These are phyloP conservation scores for Caenorhabditis auriculariae DNA, from an alignment of 2,888 invertebrate genomes.

Conservation along the genomic window DNA sequence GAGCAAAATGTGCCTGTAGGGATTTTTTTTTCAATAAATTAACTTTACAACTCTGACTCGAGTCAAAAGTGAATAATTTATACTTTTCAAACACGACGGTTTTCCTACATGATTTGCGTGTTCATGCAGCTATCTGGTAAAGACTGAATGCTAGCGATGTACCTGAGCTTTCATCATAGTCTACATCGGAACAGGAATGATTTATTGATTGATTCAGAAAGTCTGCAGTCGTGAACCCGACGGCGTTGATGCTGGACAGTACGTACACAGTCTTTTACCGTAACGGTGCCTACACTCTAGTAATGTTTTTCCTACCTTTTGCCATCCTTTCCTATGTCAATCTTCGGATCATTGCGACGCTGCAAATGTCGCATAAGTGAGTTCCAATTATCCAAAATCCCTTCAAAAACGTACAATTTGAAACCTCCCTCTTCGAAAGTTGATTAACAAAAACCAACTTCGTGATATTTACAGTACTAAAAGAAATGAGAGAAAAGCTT, in stretches of 20 bases:
- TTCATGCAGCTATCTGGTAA: constrained; percentile 8
- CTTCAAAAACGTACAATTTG: not conserved
- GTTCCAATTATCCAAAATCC: not conserved
- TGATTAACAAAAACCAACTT: not conserved
- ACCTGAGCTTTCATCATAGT: too few species aligned
- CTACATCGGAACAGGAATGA: too few species aligned
- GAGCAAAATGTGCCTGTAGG: too few species aligned
- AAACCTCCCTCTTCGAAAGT: not conserved
- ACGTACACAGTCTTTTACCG: constrained; percentile 45
- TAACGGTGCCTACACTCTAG: constrained; percentile 47
- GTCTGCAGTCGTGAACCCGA: constrained; percentile 40
- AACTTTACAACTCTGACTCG: too few species aligned
- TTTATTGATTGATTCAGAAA: too few species aligned
- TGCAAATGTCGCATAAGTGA: constrained; percentile 41
- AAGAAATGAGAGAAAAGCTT: constrained; percentile 25
- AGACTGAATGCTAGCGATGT: constrained; percentile 14
- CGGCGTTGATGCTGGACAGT: constrained; percentile 39
- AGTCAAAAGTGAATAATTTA: not conserved
- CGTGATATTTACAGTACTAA: constrained; percentile 18
- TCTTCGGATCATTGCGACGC: constrained; percentile 44
- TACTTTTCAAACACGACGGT: not conserved
- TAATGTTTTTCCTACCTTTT: constrained; percentile 58
- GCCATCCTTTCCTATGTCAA: constrained; percentile 48
- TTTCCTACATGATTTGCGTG: too few species aligned
- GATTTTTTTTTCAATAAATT: too few species aligned